A percentile compares a stretch with the other conserved stretches of the same genome.
These are phyloP conservation scores for Zophobas morio DNA, from an alignment of 1,140 invertebrate genomes.

Conservation along the genomic window DNA sequence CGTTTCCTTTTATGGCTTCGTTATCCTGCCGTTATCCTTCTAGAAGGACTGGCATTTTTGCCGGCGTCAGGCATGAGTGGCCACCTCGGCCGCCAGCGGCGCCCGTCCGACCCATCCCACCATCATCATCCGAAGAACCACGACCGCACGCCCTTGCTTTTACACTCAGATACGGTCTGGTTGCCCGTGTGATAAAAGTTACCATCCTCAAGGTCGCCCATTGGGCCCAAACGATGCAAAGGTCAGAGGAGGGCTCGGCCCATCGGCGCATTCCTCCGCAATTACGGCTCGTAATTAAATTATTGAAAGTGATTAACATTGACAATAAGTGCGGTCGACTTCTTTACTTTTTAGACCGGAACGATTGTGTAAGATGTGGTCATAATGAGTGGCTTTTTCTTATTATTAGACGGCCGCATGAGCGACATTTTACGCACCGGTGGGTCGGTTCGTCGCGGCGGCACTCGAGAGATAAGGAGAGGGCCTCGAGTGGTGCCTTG, in stretches of 20 bases:
- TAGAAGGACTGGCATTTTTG: neutral
- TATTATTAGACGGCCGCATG: neutral
- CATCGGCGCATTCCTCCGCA: neutral
- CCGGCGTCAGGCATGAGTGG: slow-evolving; percentile 2
- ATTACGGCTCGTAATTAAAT: slow-evolving; percentile 2
- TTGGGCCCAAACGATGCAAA: slow-evolving; percentile 14
- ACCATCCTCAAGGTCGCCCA: slow-evolving; percentile 8
- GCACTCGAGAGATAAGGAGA: neutral
- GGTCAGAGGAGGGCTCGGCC: neutral
- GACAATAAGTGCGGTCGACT: slow-evolving; percentile 41
- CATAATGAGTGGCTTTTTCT: slow-evolving; percentile 14
- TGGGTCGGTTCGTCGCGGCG: neutral
- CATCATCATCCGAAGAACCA: slow-evolving; percentile 1
- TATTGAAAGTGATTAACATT: slow-evolving; percentile 42
- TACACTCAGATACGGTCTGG: slow-evolving; percentile 28
- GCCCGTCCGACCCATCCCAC: neutral
- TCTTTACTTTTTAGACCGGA: slow-evolving; percentile 42
- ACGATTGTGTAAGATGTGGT: slow-evolving; percentile 27
- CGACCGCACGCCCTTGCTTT: neutral
- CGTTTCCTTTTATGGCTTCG: slow-evolving; percentile 11
- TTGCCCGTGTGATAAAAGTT: slow-evolving; percentile 35
- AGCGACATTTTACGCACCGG: slow-evolving; percentile 18
- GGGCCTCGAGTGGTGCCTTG: no score
- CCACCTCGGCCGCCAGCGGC: neutral
- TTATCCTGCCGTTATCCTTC: slow-evolving; percentile 2